Percentiles rank a stretch among this genome's conserved stretches.
These are phyloP conservation scores for Carassius gibelio DNA, from an alignment of 2,113 vertebrate species.

Conservation along the genomic window DNA sequence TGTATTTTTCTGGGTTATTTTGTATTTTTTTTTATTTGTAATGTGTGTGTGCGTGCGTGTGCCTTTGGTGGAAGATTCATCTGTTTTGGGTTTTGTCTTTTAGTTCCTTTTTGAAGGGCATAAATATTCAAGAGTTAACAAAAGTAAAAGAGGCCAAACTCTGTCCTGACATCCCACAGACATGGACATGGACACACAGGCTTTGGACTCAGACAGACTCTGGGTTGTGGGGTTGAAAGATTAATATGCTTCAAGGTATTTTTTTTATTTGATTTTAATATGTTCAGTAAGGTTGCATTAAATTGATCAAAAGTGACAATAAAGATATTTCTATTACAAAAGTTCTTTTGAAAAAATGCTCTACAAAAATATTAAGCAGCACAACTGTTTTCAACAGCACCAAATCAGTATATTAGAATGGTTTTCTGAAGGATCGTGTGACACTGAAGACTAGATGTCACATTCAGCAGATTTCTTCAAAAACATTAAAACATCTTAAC, in stretches of 20 bases:
- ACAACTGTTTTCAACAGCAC: not conserved
- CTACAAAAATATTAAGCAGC: not conserved
- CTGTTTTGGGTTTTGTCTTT: slow-evolving; percentile 59
- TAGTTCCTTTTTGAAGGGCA: slow-evolving; percentile 51
- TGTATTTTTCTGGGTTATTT: slow-evolving; percentile 48
- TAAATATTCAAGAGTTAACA: slow-evolving; percentile 62
- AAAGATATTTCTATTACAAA: not conserved
- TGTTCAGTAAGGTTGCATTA: not conserved
- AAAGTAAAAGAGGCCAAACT: slow-evolving; percentile 48
- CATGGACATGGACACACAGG: not conserved
- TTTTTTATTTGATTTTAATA: not conserved
- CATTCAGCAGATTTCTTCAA: not conserved
- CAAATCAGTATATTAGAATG: too few species aligned
- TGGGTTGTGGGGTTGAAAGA: slow-evolving; percentile 19
- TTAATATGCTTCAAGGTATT: not conserved
- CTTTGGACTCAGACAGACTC: not conserved
- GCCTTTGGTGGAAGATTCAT: slow-evolving; percentile 45
- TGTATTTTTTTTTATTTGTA: not conserved
- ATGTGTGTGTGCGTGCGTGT: not conserved
- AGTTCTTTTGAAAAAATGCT: not conserved
- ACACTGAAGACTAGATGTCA: too few species aligned
- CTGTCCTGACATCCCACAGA: slow-evolving; percentile 9
- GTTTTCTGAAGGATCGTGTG: too few species aligned
- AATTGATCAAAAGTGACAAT: not conserved
- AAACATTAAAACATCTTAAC: not conserved